Base-by-base conservation (phyloP, 2,888 invertebrate species). In the Cloeon dipterum region DNA sequence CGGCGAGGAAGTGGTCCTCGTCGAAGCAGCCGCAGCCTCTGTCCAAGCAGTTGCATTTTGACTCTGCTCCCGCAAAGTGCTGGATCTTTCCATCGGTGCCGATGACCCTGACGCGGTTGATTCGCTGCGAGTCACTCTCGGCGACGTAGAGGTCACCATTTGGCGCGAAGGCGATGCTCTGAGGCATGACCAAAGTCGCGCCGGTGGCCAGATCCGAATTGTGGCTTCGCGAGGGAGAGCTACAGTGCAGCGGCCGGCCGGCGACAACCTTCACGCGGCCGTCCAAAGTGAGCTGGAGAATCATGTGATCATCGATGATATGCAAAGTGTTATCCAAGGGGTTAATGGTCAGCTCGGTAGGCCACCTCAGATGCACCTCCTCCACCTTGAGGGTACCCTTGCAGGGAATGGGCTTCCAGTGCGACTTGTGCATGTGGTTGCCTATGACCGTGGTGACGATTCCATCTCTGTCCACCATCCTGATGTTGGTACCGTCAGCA, bases 271-370 rank as follows among this genome's bases (percentile, higher is more conserved):
- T 81, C 0, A 91, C 81, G 39, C 88, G 65, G 11, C 86, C 82
- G 55, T 91, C 89, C 0, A 79, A 74, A 2, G 91, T 89, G 59
- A 93, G 65, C 51, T 89, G 82, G 11, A 93, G 62, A 35, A 86
- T 82, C 79, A 91, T 86, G 51, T 91, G 91, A 51, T 89, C 88
- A 50, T 96, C 96, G 36, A 96, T 83, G 45, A 98, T 86, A 53
- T 94, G 88, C 20, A 98, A 61, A 0, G 86, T 81, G 54, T 91
- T 88, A 53, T 94, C 93, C 37, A 93, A 59, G 0, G 93, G 94
- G 55, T 89, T 91, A 21, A 94, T 83, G 0, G 91, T 75, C 13
- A 96, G 60, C 52, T 89, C 88, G 0, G 93, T 94, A 0, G 96
- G 96, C 94, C 94, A 96, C 38, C 89, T 68, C 36, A 94, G 61